Conservation (phyloP, 2,113 vertebrate genomes). For the Empidonax alnorum region DNA sequence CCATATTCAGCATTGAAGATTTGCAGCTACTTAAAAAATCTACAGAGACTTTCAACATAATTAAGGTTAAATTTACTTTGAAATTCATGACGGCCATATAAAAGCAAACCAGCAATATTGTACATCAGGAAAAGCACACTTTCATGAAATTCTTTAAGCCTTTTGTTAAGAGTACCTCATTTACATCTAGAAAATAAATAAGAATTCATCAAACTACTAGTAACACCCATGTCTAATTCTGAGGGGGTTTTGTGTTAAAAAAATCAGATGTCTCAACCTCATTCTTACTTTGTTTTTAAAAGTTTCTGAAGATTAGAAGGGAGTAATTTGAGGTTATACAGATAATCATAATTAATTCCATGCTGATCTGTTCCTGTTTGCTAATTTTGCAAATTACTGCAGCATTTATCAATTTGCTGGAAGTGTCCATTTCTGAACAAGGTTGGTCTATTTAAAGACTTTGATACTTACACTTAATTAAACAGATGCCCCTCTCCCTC, state of each 20-base stretch:
- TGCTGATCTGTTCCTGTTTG: not conserved
- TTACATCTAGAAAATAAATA: slow-evolving; percentile 17
- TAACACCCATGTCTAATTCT: not conserved
- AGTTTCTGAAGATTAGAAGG: not conserved
- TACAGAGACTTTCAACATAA: slow-evolving; percentile 53
- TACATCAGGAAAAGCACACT: slow-evolving; percentile 24
- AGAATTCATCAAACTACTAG: slow-evolving; percentile 9
- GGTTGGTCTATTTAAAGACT: not conserved
- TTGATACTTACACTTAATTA: not conserved
- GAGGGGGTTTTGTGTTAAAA: not conserved
- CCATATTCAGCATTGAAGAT: slow-evolving; percentile 29
- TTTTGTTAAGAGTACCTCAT: not conserved
- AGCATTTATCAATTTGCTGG: not conserved
- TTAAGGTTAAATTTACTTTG: slow-evolving; percentile 63
- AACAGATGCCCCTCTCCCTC: not conserved
- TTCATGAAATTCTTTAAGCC: slow-evolving; percentile 18
- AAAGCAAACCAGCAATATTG: slow-evolving; percentile 48
- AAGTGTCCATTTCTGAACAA: not conserved
- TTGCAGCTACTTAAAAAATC: slow-evolving; percentile 32
- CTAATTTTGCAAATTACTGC: not conserved
- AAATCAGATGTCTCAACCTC: not conserved
- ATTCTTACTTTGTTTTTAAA: not conserved
- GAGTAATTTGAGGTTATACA: not conserved
- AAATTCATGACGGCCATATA: slow-evolving; percentile 26
- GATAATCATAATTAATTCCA: not conserved